These are phyloP conservation scores for Oophaga pumilio DNA, from an alignment of 2,113 vertebrate species.

Conservation along the genomic window DNA sequence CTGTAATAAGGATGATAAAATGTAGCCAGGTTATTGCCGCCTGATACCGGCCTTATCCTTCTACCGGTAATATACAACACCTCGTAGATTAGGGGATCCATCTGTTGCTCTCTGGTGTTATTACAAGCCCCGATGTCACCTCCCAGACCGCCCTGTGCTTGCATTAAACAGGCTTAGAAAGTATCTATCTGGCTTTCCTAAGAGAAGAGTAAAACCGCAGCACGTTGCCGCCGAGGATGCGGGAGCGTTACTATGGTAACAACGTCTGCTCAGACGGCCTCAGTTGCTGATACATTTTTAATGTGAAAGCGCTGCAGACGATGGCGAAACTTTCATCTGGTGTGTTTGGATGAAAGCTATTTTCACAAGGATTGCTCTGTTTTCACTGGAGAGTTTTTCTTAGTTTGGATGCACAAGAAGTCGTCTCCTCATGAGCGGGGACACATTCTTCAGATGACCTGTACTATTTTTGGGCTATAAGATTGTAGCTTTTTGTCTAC, in stretches of 20 bases:
- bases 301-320: neutral
- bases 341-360: neutral
- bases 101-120: neutral
- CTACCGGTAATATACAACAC: neutral
- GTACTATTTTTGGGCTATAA: too few relatives aligned
- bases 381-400: neutral
- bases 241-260: conserved; percentile 28
- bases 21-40: neutral
- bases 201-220: neutral
- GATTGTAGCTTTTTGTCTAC: neutral
- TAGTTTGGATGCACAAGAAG: neutral
- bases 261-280: neutral
- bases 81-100: neutral
- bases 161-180: neutral
- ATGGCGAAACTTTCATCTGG: conserved; percentile 27
- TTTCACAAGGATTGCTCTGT: neutral
- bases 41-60: neutral
- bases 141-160: neutral
- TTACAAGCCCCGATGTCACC: neutral
- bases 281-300: conserved; percentile 12
- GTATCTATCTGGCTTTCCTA: neutral
- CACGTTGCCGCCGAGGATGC: neutral
- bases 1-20: neutral
- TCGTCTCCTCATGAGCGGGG: neutral
- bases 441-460: neutral